Base-by-base conservation (phyloP, 2,888 invertebrate species). In the Phrixothrix hirtus region DNA sequence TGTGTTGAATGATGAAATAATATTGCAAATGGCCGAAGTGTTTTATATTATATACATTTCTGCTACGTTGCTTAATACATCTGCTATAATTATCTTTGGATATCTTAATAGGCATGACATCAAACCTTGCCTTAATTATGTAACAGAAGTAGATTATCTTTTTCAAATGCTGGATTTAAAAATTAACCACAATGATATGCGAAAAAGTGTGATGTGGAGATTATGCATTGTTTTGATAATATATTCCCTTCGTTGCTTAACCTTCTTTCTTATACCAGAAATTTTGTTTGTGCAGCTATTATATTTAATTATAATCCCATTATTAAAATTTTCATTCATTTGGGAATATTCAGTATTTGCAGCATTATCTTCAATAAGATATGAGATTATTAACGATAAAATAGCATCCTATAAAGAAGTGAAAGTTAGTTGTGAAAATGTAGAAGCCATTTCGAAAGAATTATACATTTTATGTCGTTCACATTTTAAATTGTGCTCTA, bases 321-420 rank as follows among this genome's bases (percentile, higher is more conserved):
- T 66, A 4, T 51, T 68, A 13, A 69, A 68, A 55, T 60, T 67
- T 21, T 55, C 67, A 1, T 57, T 65, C 7, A 65, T 69, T 45
- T 68, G 66, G 48, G 58, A 64, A 10, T 70, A 67, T 53, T 59
- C 64, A 0, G 39, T 52, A 1, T 57, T 66, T 16, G 58, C 67
- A 1, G 38, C 62, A n/a, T 61, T 64, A 25, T 45, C 68, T 4
- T 52, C 57, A 7, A 45, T 49, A 13, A 45, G 70, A 27, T 70
- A 63, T 45, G 49, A 50, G 15, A 57, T 52, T 14, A 64, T 70
- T 26, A 69, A 68, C 46, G 36, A 44, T 7, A 42, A 50, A 6
- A 56, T 68, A 32, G 38, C 41, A 41, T 25, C 41, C 26, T 52
- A 57, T 35, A 29, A 38, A 26, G 15, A 10, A 17, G 9, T 42